Conservation (phyloP, 2,888 invertebrate species). For the Coenonympha arcania region DNA sequence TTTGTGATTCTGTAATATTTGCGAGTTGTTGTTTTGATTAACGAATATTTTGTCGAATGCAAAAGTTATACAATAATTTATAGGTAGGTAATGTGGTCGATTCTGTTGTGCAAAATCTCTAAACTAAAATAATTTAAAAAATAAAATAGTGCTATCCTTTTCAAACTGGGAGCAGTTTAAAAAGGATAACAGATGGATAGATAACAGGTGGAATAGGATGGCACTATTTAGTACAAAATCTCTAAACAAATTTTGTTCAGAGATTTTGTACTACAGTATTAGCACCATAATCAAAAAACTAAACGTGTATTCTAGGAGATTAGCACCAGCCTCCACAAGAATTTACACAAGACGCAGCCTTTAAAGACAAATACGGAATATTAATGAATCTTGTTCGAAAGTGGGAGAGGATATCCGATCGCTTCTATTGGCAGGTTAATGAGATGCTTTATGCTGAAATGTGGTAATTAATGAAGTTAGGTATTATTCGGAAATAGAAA, state of each 20-base stretch:
- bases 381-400: slow-evolving; percentile 20
- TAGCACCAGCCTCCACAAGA: neutral
- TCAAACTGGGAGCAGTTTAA: too few relatives aligned
- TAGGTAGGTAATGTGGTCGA: too few relatives aligned
- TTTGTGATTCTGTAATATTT: neutral
- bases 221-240: too few relatives aligned
- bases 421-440: slow-evolving; percentile 10
- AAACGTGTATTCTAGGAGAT: too few relatives aligned
- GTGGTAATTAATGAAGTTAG: neutral
- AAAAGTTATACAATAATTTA: too few relatives aligned
- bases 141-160: too few relatives aligned
- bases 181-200: too few relatives aligned
- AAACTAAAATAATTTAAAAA: too few relatives aligned
- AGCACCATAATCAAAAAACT: neutral
- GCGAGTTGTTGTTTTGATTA: neutral
- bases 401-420: slow-evolving; percentile 22
- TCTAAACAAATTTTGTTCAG: too few relatives aligned
- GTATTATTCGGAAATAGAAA: neutral
- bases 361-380: slow-evolving; percentile 8
- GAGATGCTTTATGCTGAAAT: slow-evolving; percentile 1
- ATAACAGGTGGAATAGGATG: too few relatives aligned
- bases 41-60: neutral
- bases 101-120: too few relatives aligned
- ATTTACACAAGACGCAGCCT: neutral
- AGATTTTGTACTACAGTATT: too few relatives aligned